Conservation (phyloP, 2,797 vertebrate genomes). For the Microctenopoma lineatum region DNA sequence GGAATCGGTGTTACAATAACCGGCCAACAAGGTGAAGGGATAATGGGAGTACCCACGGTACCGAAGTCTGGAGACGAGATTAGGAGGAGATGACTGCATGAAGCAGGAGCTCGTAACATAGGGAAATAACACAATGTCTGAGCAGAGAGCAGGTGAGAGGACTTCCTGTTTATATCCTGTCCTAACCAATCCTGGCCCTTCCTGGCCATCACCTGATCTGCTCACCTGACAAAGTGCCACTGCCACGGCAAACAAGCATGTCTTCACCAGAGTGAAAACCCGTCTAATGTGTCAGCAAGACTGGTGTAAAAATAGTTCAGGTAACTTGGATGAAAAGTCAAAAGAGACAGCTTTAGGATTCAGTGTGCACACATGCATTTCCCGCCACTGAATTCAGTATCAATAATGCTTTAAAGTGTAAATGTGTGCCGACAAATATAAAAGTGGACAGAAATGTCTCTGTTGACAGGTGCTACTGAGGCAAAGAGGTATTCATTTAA, state of each 20-base stretch:
- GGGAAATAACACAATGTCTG: too few species aligned
- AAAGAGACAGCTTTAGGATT: conserved; percentile 1
- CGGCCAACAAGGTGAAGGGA: too few species aligned
- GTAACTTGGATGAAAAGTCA: neutral
- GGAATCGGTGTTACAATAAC: too few species aligned
- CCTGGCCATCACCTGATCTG: too few species aligned
- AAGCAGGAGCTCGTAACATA: too few species aligned
- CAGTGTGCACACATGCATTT: neutral
- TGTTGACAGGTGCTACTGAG: conserved; percentile 4
- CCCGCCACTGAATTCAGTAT: neutral
- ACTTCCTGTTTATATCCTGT: too few species aligned
- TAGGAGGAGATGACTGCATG: too few species aligned
- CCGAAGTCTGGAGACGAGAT: too few species aligned
- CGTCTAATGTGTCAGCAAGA: conserved; percentile 3
- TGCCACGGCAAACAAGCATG: neutral
- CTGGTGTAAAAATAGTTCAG: neutral
- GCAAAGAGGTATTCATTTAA: neutral
- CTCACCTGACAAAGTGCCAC: too few species aligned
- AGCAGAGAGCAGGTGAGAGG: too few species aligned
- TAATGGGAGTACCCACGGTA: too few species aligned
- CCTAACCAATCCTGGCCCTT: too few species aligned
- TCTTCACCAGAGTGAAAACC: conserved; percentile 6
- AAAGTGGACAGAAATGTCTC: neutral
- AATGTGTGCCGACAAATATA: conserved; percentile 1
- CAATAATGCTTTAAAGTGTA: conserved; percentile 12